Percentiles rank a stretch among this genome's conserved stretches.
These are phyloP conservation scores for Apoda limacodes DNA, from an alignment of 2,888 invertebrate species.

Conservation along the genomic window DNA sequence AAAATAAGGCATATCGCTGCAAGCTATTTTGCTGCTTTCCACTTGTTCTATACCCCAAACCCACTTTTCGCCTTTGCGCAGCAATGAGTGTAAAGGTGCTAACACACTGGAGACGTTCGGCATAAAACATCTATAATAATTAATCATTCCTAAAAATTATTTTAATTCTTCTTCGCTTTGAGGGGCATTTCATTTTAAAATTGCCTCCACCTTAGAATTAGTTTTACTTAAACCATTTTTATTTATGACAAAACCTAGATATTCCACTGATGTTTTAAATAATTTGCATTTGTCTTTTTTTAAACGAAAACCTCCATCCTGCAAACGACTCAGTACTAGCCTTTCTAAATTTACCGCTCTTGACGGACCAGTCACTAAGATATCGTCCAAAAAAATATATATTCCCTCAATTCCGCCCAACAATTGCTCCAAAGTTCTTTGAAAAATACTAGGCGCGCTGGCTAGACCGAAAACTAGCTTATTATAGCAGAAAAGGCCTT, in stretches of 20 bases:
- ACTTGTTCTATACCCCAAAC: slow-evolving; percentile 7
- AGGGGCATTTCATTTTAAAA: slow-evolving; percentile 5
- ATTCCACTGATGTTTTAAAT: slow-evolving; percentile 12
- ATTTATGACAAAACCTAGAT: slow-evolving; percentile 14
- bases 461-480: slow-evolving; percentile 12
- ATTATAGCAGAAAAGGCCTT: slow-evolving; percentile 11
- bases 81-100: slow-evolving; percentile 5
- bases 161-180: no score
- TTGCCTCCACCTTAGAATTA: slow-evolving; percentile 9
- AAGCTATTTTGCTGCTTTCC: no score
- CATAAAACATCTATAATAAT: no score
- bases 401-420: no score
- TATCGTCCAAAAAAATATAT: no score
- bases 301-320: slow-evolving; percentile 10
- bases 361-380: no score
- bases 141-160: no score
- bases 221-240: slow-evolving; percentile 10
- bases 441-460: no score
- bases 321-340: slow-evolving; percentile 9
- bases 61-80: slow-evolving; percentile 11
- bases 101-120: slow-evolving; percentile 9
- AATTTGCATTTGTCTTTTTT: no score
- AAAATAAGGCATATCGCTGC: no score
- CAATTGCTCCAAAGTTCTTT: slow-evolving; percentile 13
- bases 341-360: no score